Base-by-base conservation (phyloP, 2,888 invertebrate genomes). In the Oscheius sp. region DNA sequence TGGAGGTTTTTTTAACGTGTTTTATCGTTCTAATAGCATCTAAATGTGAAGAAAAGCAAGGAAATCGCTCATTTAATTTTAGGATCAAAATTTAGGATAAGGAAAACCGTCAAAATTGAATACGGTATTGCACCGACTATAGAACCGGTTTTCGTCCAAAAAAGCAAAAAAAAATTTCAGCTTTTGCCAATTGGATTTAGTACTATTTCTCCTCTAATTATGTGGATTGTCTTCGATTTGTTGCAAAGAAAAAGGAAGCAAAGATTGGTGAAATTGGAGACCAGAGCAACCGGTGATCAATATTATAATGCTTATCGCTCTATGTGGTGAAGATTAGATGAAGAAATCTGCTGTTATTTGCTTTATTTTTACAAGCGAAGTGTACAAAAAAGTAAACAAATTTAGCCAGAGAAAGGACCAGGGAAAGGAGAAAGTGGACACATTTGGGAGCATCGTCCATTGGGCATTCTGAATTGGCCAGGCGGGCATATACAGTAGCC, bases 221-320 rank as follows among this genome's bases (percentile, higher is more conserved):
- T 61, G 61, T 61, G 61, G 45, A 12, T 42, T 3, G 61, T 61
- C 17, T 61, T 61, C 29, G 61, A 45, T 27, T 61, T 42, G 61
- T n/a, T 61, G 10, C 42, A 20, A 8, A 20, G 42, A 5, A 61
- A 61, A 29, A 25, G 61, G n/a, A 25, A 20, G 29, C 5, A 29
- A 10, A 25, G 61, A 6, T 17, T 61, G 4, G 45, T 17, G 29
- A 23, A 15, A 15, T 2, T 61, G 42, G 61, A 61, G 45, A 61
- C 42, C 3, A n/a, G 45, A 10, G 42, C 45, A 4, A 45, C 61
- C n/a, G 45, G 61, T n/a, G 61, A 61, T 6, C 61, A 45, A 17
- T 61, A 61, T 20, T 61, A 61, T 42, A 27, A 25, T 17, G 27
- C 29, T 2, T 61, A 61, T 31, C 42, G n/a, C 29, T 8, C 12